Percentiles rank a stretch among this genome's conserved stretches.
These are phyloP conservation scores for Cossypha caffra DNA, from an alignment of 2,797 vertebrate genomes.

Conservation along the genomic window DNA sequence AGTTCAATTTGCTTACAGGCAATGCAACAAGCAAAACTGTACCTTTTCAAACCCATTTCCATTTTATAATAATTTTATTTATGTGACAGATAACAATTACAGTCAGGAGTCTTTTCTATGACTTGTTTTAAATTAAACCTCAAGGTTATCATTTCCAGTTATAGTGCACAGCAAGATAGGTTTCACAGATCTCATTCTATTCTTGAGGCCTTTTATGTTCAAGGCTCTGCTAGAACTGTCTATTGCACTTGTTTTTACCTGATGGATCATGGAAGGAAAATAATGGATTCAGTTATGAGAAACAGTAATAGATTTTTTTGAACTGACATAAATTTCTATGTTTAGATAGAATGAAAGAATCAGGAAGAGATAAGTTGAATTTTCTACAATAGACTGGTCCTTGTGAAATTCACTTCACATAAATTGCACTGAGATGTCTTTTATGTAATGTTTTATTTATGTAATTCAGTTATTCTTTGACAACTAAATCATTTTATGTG, in stretches of 20 bases:
- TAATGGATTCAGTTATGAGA: conserved; percentile 75
- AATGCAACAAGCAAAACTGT: neutral
- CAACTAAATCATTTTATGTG: conserved; percentile 58
- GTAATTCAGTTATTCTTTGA: conserved; percentile 67
- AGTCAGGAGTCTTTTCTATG: conserved; percentile 26
- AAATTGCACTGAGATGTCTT: conserved; percentile 65
- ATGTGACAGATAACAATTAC: conserved; percentile 47
- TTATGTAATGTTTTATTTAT: conserved; percentile 77
- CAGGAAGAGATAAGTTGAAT: conserved; percentile 69
- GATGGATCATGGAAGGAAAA: conserved; percentile 67
- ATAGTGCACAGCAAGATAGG: conserved; percentile 23
- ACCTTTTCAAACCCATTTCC: conserved; percentile 7
- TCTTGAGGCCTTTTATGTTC: conserved; percentile 68
- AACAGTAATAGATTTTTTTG: conserved; percentile 72
- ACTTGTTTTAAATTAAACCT: conserved; percentile 68
- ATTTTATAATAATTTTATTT: conserved; percentile 57
- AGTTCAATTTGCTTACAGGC: neutral
- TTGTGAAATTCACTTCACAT: conserved; percentile 68
- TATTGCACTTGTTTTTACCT: conserved; percentile 73
- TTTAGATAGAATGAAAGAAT: conserved; percentile 71
- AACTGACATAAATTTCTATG: conserved; percentile 73
- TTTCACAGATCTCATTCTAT: conserved; percentile 65
- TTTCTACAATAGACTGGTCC: conserved; percentile 56
- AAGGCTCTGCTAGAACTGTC: conserved; percentile 66
- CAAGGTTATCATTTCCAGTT: conserved; percentile 60